Base-by-base conservation (phyloP, 2,113 vertebrate species). In the Ptilorrhoa leucosticta region DNA sequence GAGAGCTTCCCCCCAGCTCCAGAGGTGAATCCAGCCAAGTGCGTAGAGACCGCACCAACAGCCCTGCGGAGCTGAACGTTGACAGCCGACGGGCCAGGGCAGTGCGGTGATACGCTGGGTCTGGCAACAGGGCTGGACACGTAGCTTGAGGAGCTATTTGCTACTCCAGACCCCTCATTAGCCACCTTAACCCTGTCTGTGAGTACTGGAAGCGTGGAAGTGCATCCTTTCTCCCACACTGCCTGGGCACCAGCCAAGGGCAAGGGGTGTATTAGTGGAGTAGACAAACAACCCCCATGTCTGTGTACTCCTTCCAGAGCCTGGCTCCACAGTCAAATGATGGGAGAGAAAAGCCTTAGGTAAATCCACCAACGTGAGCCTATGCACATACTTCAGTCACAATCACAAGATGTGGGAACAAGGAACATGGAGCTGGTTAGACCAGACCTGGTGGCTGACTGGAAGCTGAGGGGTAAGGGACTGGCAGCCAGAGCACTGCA, bases 341-440 rank as follows among this genome's bases (percentile, higher is more conserved):
- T 1, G 13, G 23, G 10, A 77, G n/a, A 63, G 71, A 57, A 61
- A 76, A 61, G 6, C 58, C 7, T 10, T 0, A 5, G 7, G 35
- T 28, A 58, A 90, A 58, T 9, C 16, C 64, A 44, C 13, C 28
- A 16, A 1, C 15, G 1, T 2, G 5, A 71, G 44, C 35, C 28
- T 15, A 2, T 19, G 37, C 30, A 15, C 33, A 23, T 5, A 3
- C 23, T 19, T 5, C 3, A 37, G 44, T 24, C 4, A 1, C 28
- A 30, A 7, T 8, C 19, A 4, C 26, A 10, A 10, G 40, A 13
- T 1, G 44, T 44, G 42, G 18, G 54, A 40, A 54, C 26, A 15
- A 15, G 45, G 76, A 31, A 16, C 2, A 2, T 0, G 15, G 37
- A 79, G 42, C 18, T 39, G 56, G 21, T 66, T 15, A 33, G 21